These are phyloP conservation scores for Abrostola triplasia DNA, from an alignment of 2,888 invertebrate species.

Conservation along the genomic window DNA sequence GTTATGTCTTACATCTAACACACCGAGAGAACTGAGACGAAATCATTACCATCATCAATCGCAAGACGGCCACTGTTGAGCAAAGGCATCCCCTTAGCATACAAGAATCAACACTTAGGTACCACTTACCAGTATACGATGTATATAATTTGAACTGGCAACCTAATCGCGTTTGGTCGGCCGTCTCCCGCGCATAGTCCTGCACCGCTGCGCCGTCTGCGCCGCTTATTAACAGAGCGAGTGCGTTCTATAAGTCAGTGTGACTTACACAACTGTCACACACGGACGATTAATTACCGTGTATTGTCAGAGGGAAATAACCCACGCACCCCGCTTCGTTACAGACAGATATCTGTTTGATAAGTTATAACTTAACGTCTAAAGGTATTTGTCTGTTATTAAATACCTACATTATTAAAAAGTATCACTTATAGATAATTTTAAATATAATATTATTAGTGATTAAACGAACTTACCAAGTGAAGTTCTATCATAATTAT, in stretches of 20 bases:
- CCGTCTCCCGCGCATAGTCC: conserved; percentile 13
- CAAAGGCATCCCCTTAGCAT: too few species aligned
- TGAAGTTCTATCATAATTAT: too few species aligned
- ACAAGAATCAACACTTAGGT: too few species aligned
- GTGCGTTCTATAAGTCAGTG: conserved; percentile 46
- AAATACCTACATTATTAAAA: too few species aligned
- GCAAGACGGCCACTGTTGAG: too few species aligned
- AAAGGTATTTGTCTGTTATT: not conserved
- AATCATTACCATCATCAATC: too few species aligned
- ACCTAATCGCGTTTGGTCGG: conserved; percentile 34
- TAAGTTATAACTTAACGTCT: conserved; percentile 8
- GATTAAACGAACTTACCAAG: too few species aligned
- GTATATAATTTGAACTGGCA: conserved; percentile 7
- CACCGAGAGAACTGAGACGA: not conserved
- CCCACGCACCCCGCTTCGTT: conserved; percentile 33
- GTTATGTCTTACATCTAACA: too few species aligned
- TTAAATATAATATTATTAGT: too few species aligned
- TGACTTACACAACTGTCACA: conserved; percentile 45
- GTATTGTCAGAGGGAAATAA: conserved; percentile 26
- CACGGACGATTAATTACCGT: conserved; percentile 38
- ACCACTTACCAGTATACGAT: too few species aligned
- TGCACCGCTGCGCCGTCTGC: conserved; percentile 48
- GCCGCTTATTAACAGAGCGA: conserved; percentile 38
- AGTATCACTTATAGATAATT: too few species aligned
- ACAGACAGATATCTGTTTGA: not conserved